phyloP scores from a whole-genome alignment of 2,888 invertebrate species.

The Melitaea athalia region DNA sequence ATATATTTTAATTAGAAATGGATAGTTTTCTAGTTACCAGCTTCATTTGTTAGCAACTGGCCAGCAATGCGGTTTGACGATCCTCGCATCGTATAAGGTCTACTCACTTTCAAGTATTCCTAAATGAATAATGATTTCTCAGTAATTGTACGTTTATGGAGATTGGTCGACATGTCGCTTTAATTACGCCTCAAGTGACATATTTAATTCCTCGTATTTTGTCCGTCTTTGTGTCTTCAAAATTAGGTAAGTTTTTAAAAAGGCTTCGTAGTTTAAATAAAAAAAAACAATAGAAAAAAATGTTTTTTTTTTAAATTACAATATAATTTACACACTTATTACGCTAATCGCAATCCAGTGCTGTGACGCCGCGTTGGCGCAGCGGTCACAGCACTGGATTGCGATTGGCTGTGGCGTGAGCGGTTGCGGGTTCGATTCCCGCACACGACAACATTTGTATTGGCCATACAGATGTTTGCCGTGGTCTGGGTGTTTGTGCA shows the following conservation, averaged over 20 bases:
- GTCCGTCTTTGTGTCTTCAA: background rate
- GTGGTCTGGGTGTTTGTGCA: too few relatives aligned
- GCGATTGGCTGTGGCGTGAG: too few relatives aligned
- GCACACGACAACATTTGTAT: too few relatives aligned
- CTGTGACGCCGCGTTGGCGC: too few relatives aligned
- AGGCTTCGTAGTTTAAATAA: too few relatives aligned
- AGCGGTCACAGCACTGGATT: too few relatives aligned
- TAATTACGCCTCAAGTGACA: conserved; percentile 20
- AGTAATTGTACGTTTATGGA: conserved; percentile 40
- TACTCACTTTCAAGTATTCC: conserved; percentile 41
- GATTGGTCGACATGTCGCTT: conserved; percentile 32
- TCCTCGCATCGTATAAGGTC: conserved; percentile 29
- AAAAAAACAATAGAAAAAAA: too few relatives aligned
- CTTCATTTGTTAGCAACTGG: conserved; percentile 26
- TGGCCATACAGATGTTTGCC: too few relatives aligned
- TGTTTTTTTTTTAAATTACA: too few relatives aligned
- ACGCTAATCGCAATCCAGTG: too few relatives aligned
- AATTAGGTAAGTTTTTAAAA: background rate
- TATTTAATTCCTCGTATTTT: conserved; percentile 1
- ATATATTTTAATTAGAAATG: background rate
- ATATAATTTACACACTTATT: too few relatives aligned
- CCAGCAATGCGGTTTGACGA: conserved; percentile 25
- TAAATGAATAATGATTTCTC: conserved; percentile 46
- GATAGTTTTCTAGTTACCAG: conserved; percentile 7
- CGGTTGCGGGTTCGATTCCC: too few relatives aligned